These are phyloP conservation scores for Myocastor coypus DNA, from an alignment of 2,113 vertebrate species.

Conservation along the genomic window DNA sequence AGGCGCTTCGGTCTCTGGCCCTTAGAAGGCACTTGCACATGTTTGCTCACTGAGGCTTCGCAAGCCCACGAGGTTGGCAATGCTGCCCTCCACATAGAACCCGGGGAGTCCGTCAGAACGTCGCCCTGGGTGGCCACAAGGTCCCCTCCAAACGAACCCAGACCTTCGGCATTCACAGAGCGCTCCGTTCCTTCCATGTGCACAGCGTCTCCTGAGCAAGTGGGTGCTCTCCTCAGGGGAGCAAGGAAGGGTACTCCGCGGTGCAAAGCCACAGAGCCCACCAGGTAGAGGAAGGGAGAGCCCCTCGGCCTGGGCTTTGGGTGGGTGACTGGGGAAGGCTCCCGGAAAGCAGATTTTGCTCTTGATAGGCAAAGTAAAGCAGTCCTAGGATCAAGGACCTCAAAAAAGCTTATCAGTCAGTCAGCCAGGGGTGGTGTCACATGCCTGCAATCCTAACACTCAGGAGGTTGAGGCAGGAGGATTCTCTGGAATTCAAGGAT, in stretches of 20 bases:
- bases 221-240: not conserved
- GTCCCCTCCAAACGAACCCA: not conserved
- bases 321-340: not conserved
- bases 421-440: not conserved
- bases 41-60: not conserved
- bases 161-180: not conserved
- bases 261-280: accelerated
- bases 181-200: not conserved
- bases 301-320: not conserved
- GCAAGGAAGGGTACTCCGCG: accelerated
- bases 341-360: not conserved
- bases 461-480: not conserved
- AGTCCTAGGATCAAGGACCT: not conserved
- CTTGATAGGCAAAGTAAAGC: not conserved
- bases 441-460: not conserved
- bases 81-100: not conserved
- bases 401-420: not conserved
- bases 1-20: too few relatives aligned
- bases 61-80: not conserved
- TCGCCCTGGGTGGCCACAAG: not conserved
- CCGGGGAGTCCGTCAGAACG: not conserved
- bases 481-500: not conserved
- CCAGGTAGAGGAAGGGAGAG: not conserved
- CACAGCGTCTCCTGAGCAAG: not conserved
- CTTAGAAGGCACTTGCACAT: not conserved